phyloP scores from a whole-genome alignment of 2,797 vertebrate genomes.

The Urophycis tenuis region DNA sequence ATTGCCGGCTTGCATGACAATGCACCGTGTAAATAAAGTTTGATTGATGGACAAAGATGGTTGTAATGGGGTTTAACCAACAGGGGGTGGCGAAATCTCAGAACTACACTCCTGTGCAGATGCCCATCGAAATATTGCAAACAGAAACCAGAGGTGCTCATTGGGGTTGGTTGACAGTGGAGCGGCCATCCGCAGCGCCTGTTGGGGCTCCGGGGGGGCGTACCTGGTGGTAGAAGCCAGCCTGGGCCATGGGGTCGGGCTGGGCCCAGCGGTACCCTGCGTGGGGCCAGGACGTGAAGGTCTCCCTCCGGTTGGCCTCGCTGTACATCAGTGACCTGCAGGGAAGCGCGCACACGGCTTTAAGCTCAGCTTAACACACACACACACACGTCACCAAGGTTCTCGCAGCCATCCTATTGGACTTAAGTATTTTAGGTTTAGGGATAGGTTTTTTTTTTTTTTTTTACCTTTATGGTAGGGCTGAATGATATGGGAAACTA shows the following conservation, averaged over 20 bases:
- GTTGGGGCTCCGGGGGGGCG: neutral
- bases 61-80: neutral
- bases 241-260: constrained; percentile 98
- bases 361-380: neutral
- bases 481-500: no score
- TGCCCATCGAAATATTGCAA: neutral
- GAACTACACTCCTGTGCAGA: neutral
- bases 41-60: neutral
- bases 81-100: neutral
- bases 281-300: constrained; percentile 98
- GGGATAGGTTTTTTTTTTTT: no score
- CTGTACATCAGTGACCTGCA: constrained; percentile 97
- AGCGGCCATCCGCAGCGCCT: neutral
- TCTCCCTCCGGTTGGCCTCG: constrained; percentile 97
- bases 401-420: no score
- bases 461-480: no score
- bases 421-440: no score
- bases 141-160: neutral
- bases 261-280: constrained; percentile 98
- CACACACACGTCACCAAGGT: no score
- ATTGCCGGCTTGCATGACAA: neutral
- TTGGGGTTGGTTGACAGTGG: neutral
- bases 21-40: neutral
- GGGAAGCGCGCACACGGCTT: constrained; percentile 1
- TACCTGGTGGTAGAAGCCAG: constrained; percentile 99